A percentile compares a stretch with the other conserved stretches of the same genome.
Evolutionary conservation across 2,797 vertebrate genomes (phyloP).

Genomic region (Babyrousa celebensis): DNA sequence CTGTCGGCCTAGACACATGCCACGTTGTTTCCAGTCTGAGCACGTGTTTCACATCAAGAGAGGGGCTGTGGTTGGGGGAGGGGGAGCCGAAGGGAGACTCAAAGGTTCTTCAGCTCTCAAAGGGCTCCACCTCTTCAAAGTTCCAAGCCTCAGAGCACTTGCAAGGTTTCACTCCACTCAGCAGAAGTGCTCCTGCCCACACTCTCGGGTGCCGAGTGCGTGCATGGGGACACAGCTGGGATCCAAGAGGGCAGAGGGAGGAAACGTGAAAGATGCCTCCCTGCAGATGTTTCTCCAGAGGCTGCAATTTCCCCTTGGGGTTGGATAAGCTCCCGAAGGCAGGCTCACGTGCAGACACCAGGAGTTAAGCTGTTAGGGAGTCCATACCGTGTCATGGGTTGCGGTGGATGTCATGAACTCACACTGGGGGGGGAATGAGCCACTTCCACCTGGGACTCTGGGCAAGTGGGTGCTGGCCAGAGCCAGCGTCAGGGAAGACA

Average conservation of each 20-base stretch:
- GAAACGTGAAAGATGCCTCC: not conserved
- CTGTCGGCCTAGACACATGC: constrained; percentile 75
- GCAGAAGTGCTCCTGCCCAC: constrained; percentile 77
- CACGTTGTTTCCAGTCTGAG: constrained; percentile 81
- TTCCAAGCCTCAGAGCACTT: constrained; percentile 70
- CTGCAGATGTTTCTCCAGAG: not conserved
- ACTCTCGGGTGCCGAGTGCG: constrained; percentile 57
- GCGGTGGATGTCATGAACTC: not conserved
- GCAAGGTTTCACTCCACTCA: constrained; percentile 76
- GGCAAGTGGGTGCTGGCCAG: not conserved
- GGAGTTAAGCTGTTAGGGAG: not conserved
- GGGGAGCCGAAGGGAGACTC: constrained; percentile 77
- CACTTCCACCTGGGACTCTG: not conserved
- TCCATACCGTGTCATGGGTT: fast-evolving
- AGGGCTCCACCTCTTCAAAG: constrained; percentile 87
- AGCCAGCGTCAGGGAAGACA: not conserved
- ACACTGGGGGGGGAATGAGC: not conserved
- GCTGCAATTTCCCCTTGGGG: not conserved
- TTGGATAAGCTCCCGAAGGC: not conserved
- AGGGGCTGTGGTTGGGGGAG: constrained; percentile 80
- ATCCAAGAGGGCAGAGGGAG: not conserved
- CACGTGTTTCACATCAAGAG: constrained; percentile 87
- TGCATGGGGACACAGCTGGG: not conserved
- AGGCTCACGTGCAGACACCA: not conserved
- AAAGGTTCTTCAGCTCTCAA: constrained; percentile 81